Base-by-base conservation (phyloP, 1,140 invertebrate species). In the Aphidius gifuensis region DNA sequence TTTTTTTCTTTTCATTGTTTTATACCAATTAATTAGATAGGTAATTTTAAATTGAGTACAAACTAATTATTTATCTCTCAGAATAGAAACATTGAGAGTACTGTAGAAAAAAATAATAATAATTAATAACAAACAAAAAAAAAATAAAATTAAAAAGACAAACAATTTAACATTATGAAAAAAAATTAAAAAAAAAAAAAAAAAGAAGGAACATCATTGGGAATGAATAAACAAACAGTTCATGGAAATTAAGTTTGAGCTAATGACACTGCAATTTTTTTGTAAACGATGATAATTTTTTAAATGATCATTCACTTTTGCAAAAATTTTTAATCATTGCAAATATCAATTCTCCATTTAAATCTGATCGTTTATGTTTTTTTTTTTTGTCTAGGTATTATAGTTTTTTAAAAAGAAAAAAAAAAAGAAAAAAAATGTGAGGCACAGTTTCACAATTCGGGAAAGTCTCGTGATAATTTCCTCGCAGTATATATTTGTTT, bases 391-490 rank as follows among this genome's bases (percentile, higher is more conserved):
- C 49, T 49, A 58, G 21, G 9, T 51, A 43, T 48, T 50, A 39
- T 3, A 48, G 40, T n/a, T n/a, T 11, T n/a, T 23, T 48, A 23
- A 23, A 23, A 23, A 50, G 38, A 56, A 58, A 49, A 57, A 53
- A 43, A 32, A 60, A 48, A 21, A 39, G 6, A 39, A 45, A 60
- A 59, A 78, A 80, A 79, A 75, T 75, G 76, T 78, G 77, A 81
- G 79, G 77, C 79, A 81, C 78, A 78, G 73, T 79, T 79, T 81
- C 73, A 78, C 74, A 78, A 80, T 79, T 74, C 76, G 73, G 73
- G 74, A 61, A 72, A 46, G 50, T 62, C 38, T 38, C 44, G 23
- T 32, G 11, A 56, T 56, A 47, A 53, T 53, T 61, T 56, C 9
- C n/a, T 59, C 39, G 8, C 6, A 5, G n/a, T 38, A 32, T 50